These are phyloP conservation scores for Drosophila albomicans DNA, from an alignment of 1,140 invertebrate species.

Conservation along the genomic window DNA sequence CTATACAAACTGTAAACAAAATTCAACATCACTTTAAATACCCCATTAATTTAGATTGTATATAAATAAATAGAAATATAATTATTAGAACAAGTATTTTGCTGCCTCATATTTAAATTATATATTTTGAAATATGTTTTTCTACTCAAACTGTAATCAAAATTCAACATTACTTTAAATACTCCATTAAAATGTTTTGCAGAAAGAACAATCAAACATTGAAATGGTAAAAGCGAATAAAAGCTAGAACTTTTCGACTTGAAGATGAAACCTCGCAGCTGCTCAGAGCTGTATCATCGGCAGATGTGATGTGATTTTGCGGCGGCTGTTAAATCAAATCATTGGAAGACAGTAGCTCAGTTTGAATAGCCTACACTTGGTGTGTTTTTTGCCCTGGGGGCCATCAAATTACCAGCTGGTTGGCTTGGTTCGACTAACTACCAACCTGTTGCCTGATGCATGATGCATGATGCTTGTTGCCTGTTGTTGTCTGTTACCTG, in stretches of 20 bases:
- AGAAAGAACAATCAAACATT: background rate
- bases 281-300: background rate
- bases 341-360: slow-evolving; percentile 46
- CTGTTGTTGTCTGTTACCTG: slow-evolving; percentile 38
- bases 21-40: too few relatives aligned
- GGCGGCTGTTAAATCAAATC: slow-evolving; percentile 43
- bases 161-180: too few relatives aligned
- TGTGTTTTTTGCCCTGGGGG: slow-evolving; percentile 57
- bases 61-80: too few relatives aligned
- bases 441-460: slow-evolving; percentile 21
- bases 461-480: background rate
- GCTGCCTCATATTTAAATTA: too few relatives aligned
- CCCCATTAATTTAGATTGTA: too few relatives aligned
- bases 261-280: background rate
- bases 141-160: too few relatives aligned
- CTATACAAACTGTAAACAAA: too few relatives aligned
- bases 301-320: background rate
- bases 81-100: too few relatives aligned
- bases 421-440: slow-evolving; percentile 3
- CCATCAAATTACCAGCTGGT: slow-evolving; percentile 68
- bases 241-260: background rate
- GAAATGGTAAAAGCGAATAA: background rate
- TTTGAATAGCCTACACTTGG: slow-evolving; percentile 34
- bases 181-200: background rate
- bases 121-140: too few relatives aligned